Evolutionary conservation across 1,140 invertebrate species (phyloP).

Genomic region (Globodera rostochiensis): DNA sequence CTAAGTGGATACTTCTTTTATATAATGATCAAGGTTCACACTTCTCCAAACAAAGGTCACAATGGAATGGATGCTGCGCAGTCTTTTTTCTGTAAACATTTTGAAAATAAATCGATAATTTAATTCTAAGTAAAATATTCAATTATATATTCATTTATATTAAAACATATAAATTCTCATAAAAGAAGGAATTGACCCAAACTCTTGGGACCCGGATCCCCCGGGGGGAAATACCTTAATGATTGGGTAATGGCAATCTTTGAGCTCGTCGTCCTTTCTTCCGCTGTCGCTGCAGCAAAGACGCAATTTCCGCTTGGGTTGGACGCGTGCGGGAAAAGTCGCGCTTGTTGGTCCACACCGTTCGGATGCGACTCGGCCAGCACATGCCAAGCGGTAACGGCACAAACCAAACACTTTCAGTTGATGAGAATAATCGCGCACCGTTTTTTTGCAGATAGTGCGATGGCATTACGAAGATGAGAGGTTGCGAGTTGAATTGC

Average conservation of each 20-base stretch:
- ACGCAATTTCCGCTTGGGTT: slow-evolving; percentile 1
- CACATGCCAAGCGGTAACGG: slow-evolving; percentile 21
- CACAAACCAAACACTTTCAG: neutral
- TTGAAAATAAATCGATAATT: neutral
- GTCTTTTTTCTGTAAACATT: neutral
- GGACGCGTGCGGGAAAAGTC: slow-evolving; percentile 12
- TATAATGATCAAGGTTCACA: neutral
- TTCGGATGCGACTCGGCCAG: slow-evolving; percentile 18
- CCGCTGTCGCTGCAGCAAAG: neutral
- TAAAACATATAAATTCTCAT: too few relatives aligned
- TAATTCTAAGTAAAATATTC: too few relatives aligned
- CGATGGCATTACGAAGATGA: slow-evolving; percentile 15
- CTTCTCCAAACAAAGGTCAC: neutral
- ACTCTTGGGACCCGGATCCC: too few relatives aligned
- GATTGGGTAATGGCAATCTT: neutral
- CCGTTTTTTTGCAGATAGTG: slow-evolving; percentile 1
- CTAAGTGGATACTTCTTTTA: neutral
- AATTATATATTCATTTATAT: too few relatives aligned
- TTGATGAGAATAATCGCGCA: neutral
- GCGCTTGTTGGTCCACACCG: slow-evolving; percentile 22
- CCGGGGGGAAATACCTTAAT: neutral
- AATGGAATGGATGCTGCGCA: neutral
- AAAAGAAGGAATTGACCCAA: too few relatives aligned
- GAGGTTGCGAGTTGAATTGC: slow-evolving; percentile 24
- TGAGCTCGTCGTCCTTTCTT: neutral